Percentiles rank a stretch among this genome's conserved stretches.
Evolutionary conservation across 2,113 vertebrate genomes (phyloP).

Genomic region (Heterotis niloticus): DNA sequence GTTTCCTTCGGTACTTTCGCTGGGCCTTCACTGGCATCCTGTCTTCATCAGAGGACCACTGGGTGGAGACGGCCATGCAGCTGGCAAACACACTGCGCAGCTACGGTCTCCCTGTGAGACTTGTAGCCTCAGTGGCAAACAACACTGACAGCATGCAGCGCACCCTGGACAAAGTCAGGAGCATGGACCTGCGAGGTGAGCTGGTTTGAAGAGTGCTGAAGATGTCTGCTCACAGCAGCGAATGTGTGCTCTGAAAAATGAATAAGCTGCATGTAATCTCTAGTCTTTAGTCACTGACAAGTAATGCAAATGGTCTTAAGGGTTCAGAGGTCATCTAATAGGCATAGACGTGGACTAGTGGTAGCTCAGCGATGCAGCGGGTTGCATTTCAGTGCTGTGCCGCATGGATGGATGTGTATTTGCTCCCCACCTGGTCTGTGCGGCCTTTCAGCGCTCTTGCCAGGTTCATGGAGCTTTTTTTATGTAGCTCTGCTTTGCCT

Average conservation of each 20-base stretch:
- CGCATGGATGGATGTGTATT: no score
- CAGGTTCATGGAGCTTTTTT: no score
- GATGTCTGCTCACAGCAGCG: no score
- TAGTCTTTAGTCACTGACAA: no score
- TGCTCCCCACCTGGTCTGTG: no score
- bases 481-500: no score
- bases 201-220: no score
- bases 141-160: constrained; percentile 53
- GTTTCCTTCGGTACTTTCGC: constrained; percentile 62
- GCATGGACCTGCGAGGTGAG: constrained; percentile 60
- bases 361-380: background rate
- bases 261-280: no score
- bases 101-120: constrained; percentile 61
- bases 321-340: background rate
- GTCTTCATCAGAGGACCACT: constrained; percentile 65
- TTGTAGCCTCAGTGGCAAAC: constrained; percentile 57
- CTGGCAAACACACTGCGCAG: constrained; percentile 62
- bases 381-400: background rate
- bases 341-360: background rate
- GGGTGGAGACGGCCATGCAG: constrained; percentile 66
- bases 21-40: constrained; percentile 71
- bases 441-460: no score
- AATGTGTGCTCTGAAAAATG: no score
- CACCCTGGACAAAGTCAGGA: constrained; percentile 58
- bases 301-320: no score